phyloP scores from a whole-genome alignment of 1,140 invertebrate genomes.

The Danaus plexippus region DNA sequence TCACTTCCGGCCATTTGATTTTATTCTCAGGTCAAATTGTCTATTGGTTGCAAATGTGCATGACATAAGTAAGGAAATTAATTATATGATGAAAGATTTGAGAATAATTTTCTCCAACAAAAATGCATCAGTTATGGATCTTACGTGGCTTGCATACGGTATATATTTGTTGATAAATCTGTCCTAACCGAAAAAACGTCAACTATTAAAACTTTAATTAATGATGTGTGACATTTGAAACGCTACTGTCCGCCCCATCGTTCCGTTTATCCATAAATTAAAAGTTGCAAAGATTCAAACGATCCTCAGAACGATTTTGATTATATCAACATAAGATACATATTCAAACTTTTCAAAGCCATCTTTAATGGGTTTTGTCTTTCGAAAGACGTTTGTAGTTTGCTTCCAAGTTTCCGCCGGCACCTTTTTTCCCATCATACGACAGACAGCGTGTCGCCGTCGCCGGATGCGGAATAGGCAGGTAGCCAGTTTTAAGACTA shows the following conservation, averaged over 20 bases:
- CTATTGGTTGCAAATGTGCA: constrained; percentile 22
- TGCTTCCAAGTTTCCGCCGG: constrained; percentile 22
- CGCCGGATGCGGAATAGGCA: constrained; percentile 33
- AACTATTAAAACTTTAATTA: constrained; percentile 40
- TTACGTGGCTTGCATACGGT: not conserved
- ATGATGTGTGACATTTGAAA: constrained; percentile 55
- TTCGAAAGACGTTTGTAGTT: constrained; percentile 32
- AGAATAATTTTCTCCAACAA: not conserved
- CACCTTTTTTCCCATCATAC: constrained; percentile 28
- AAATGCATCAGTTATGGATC: too few species aligned
- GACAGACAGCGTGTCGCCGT: constrained; percentile 52
- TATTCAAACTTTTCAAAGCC: constrained; percentile 6
- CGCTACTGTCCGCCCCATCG: constrained; percentile 46
- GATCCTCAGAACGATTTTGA: not conserved
- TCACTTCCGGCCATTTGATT: constrained; percentile 23
- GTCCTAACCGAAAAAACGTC: constrained; percentile 14
- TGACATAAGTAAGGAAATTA: constrained; percentile 17
- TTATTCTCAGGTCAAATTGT: constrained; percentile 17
- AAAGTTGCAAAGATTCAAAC: constrained; percentile 12
- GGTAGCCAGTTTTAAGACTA: constrained; percentile 10
- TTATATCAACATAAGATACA: constrained; percentile 15
- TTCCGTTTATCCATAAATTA: constrained; percentile 46
- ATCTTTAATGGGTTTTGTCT: constrained; percentile 20
- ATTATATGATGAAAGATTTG: constrained; percentile 15
- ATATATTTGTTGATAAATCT: too few species aligned